These are phyloP conservation scores for Acropternis orthonyx DNA, from an alignment of 2,797 vertebrate species.

Conservation along the genomic window DNA sequence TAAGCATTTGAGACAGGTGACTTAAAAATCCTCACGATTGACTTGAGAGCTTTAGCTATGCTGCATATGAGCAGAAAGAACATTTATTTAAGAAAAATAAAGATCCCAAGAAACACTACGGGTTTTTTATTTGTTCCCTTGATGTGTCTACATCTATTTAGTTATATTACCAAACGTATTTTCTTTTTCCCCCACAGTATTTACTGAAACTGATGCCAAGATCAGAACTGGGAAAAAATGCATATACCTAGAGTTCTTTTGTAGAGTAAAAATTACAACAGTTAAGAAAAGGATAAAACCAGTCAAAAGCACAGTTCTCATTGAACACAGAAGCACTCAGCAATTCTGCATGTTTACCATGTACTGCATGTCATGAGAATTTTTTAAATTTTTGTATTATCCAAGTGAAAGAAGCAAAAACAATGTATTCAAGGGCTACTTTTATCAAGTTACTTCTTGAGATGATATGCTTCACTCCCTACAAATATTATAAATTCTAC, in stretches of 20 bases:
- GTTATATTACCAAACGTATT: background rate
- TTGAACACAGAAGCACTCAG: background rate
- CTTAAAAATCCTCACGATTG: background rate
- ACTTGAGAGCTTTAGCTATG: background rate
- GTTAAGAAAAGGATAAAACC: background rate
- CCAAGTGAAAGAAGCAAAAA: background rate
- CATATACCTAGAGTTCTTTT: background rate
- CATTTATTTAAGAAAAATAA: background rate
- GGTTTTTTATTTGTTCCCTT: background rate
- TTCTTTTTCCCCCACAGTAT: background rate
- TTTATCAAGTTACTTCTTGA: background rate
- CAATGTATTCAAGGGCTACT: background rate
- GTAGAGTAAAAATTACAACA: background rate
- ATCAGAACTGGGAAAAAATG: background rate
- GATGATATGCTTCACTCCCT: background rate
- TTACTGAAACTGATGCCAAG: background rate
- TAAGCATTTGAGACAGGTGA: background rate
- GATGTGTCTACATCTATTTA: background rate
- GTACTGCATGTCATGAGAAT: background rate
- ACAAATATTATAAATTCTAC: background rate
- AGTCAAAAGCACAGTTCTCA: background rate
- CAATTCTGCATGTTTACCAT: background rate
- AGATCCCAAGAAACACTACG: background rate
- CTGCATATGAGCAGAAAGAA: background rate
- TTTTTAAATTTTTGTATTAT: background rate